Evolutionary conservation across 2,797 vertebrate genomes (phyloP), one percentile per base, ranked within the genome.

Genomic region (Adelosebastes latens): DNA sequence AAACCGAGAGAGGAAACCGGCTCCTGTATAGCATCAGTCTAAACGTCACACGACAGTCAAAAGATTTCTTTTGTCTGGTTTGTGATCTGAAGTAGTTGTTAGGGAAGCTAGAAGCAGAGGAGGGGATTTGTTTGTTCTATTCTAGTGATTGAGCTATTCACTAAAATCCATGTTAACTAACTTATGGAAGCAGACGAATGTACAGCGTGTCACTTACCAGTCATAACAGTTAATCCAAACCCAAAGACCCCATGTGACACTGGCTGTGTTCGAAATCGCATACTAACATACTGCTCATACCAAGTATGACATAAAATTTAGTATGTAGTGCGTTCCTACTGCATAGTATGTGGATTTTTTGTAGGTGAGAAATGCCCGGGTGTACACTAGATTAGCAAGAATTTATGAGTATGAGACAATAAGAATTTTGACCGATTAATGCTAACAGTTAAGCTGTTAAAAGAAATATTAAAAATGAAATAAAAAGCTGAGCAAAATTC

Each of bases 131-230:
- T 52, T 52, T 52, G 49, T n/a, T 20, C 49, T n/a, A 52, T 52
- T n/a, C 49, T 39, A 65, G 9, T 25, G 39, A 25, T 22, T 25
- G 55, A 25, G 52, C 62, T 78, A 64, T 52, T 68, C 25, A 62
- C 7, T 66, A 27, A 72, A 84, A 75, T 58, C 34, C 24, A 60
- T 20, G 56, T 18, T 58, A 71, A 77, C 34, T 75, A 39, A 84
- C 62, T 78, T 62, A 77, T 72, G 55, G 58, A 73, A 81, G 71
- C 31, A 68, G 22, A 74, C 4, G 0, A 56, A 27, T 52, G 18
- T 70, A 58, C 32, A 77, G 39, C 11, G 3, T 42, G 32, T 65
- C 36, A 53, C 55, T 58, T 42, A 62, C 6, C 61, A 69, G 25
- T 6, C 20, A 29, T 42, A 64, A 60, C 42, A 70, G 74, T 63